Evolutionary conservation across 2,888 invertebrate species (phyloP).

Genomic region (Physocephala rufipes): DNA sequence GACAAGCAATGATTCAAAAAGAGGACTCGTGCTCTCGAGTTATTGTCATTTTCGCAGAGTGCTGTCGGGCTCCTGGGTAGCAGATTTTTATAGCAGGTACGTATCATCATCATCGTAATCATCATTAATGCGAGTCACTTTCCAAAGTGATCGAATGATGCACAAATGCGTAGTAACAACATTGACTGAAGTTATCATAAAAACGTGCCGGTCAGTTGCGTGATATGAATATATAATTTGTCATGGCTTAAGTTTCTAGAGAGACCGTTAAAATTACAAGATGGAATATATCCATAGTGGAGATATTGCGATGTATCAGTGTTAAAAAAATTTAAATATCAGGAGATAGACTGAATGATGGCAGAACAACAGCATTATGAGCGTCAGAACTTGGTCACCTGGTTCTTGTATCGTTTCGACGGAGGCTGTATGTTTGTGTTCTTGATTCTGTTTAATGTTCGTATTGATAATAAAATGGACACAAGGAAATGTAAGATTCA

Average conservation of each 20-base stretch:
- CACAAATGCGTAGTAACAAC: conserved; percentile 9
- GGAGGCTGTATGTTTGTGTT: too few relatives aligned
- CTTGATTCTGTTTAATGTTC: too few relatives aligned
- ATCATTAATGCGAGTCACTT: conserved; percentile 26
- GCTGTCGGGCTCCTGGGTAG: too few relatives aligned
- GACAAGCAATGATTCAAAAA: conserved; percentile 18
- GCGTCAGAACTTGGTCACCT: too few relatives aligned
- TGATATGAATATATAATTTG: conserved; percentile 60
- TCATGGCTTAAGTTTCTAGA: conserved; percentile 38
- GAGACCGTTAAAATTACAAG: conserved; percentile 22
- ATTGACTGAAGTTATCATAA: conserved; percentile 50
- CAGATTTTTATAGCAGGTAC: conserved; percentile 27
- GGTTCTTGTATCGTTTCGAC: too few relatives aligned
- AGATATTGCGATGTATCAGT: too few relatives aligned
- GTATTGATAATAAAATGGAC: too few relatives aligned
- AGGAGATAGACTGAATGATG: neutral
- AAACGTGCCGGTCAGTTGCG: conserved; percentile 65
- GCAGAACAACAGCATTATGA: too few relatives aligned
- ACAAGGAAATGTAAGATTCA: too few relatives aligned
- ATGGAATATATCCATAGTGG: neutral
- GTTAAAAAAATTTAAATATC: neutral
- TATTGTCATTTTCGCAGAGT: conserved; percentile 18
- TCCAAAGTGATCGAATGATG: conserved; percentile 12
- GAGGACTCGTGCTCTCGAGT: neutral
- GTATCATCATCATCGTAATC: neutral